A percentile compares a stretch with the other conserved stretches of the same genome.
Conservation (phyloP, 1,140 invertebrate species). For the Drosophila yakuba region DNA sequence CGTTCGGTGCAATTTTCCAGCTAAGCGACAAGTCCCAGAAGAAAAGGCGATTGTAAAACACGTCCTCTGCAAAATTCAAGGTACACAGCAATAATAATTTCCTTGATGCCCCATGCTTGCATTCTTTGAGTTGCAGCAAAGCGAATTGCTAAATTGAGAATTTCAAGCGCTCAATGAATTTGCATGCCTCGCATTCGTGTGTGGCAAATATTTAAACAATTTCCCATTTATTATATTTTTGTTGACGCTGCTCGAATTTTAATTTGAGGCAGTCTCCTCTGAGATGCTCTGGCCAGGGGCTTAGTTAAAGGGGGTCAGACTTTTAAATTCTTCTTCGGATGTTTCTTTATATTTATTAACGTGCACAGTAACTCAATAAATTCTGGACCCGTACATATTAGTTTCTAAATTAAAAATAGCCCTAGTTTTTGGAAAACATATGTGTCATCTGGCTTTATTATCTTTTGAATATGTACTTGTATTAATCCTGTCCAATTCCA, state of each 20-base stretch:
- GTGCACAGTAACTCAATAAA: too few species aligned
- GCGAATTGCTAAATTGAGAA: slow-evolving; percentile 51
- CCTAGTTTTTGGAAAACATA: too few species aligned
- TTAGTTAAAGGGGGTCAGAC: not conserved
- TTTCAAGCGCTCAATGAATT: slow-evolving; percentile 42
- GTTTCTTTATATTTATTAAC: too few species aligned
- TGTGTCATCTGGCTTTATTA: too few species aligned
- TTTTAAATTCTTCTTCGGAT: too few species aligned
- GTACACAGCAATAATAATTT: slow-evolving; percentile 49
- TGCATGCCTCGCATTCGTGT: slow-evolving; percentile 48
- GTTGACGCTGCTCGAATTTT: slow-evolving; percentile 39
- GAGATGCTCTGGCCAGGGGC: not conserved
- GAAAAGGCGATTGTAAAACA: slow-evolving; percentile 38
- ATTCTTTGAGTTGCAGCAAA: slow-evolving; percentile 31
- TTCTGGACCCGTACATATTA: too few species aligned
- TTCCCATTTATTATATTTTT: slow-evolving; percentile 36
- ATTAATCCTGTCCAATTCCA: not conserved
- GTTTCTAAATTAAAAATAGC: too few species aligned
- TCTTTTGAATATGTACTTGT: too few species aligned
- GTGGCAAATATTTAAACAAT: slow-evolving; percentile 57
- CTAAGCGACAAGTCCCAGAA: slow-evolving; percentile 73
- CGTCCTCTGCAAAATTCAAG: slow-evolving; percentile 62
- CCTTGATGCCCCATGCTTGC: slow-evolving; percentile 21
- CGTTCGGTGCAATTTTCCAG: slow-evolving; percentile 62
- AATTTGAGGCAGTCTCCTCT: slow-evolving; percentile 10